Percentiles rank a stretch among this genome's conserved stretches.
phyloP scores from a whole-genome alignment of 2,797 vertebrate genomes.

The Brachyrhaphis roseni region DNA sequence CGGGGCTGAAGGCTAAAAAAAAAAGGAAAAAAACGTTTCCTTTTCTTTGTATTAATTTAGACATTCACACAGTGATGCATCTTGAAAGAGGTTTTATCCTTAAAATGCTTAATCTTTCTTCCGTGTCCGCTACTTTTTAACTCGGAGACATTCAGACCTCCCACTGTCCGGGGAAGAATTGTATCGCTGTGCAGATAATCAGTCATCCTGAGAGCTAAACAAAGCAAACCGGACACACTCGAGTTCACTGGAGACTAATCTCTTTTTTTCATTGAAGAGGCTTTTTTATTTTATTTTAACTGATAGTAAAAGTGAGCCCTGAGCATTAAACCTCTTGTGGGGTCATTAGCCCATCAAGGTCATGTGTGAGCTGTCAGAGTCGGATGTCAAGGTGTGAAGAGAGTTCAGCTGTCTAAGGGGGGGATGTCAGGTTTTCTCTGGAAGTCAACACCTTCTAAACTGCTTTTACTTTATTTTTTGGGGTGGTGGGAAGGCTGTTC shows the following conservation, averaged over 20 bases:
- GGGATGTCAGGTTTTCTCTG: neutral
- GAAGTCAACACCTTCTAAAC: neutral
- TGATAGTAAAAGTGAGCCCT: neutral
- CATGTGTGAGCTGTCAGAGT: neutral
- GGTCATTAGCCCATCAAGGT: slow-evolving; percentile 3
- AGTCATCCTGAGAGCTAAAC: neutral
- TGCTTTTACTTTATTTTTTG: neutral
- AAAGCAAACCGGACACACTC: neutral
- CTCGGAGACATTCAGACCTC: slow-evolving; percentile 20
- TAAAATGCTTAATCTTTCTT: neutral
- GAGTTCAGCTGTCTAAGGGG: neutral
- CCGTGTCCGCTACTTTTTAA: slow-evolving; percentile 4
- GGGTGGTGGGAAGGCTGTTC: neutral
- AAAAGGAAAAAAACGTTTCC: neutral
- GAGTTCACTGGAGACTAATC: neutral
- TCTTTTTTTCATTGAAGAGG: neutral
- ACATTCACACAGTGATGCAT: neutral
- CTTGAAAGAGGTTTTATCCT: neutral
- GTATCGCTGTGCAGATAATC: neutral
- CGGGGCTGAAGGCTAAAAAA: slow-evolving; percentile 2
- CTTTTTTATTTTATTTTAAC: neutral
- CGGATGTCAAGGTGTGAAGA: slow-evolving; percentile 4
- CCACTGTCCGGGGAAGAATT: neutral
- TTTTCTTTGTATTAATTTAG: slow-evolving; percentile 5
- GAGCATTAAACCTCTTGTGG: neutral